phyloP scores from a whole-genome alignment of 2,797 vertebrate genomes.

The Mormyrops boulengeri region DNA sequence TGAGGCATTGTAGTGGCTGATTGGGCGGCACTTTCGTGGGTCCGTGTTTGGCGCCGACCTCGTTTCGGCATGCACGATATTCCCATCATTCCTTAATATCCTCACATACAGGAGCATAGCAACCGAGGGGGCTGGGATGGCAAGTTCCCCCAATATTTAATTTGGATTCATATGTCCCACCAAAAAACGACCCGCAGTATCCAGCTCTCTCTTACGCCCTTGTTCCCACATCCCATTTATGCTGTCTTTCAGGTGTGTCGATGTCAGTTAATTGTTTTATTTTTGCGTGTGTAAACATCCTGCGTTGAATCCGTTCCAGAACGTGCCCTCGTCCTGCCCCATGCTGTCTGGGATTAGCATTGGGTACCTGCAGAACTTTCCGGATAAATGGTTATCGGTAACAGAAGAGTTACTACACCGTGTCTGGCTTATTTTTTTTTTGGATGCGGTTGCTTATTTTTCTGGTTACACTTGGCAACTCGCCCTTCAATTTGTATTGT shows the following conservation, averaged over 20 bases:
- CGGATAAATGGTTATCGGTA: background rate
- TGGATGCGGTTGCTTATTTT: background rate
- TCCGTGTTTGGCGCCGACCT: background rate
- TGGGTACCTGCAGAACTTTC: background rate
- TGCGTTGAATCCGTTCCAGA: background rate
- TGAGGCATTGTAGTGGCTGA: background rate
- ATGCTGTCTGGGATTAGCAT: background rate
- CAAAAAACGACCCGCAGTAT: background rate
- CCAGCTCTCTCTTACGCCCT: background rate
- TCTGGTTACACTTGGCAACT: background rate
- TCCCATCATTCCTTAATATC: background rate
- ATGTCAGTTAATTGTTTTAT: background rate
- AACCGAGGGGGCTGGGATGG: background rate
- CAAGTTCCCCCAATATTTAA: background rate
- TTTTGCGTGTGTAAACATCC: background rate
- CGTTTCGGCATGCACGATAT: background rate
- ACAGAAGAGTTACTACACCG: background rate
- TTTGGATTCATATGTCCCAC: background rate
- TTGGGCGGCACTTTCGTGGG: background rate
- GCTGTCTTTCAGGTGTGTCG: background rate
- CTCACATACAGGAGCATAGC: background rate
- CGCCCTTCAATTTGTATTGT: slow-evolving; percentile 1
- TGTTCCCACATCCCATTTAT: background rate
- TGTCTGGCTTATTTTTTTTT: background rate
- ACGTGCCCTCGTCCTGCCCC: background rate